Percentiles rank a stretch among this genome's conserved stretches.
These are phyloP conservation scores for Siniperca chuatsi DNA, from an alignment of 2,113 vertebrate species.

Conservation along the genomic window DNA sequence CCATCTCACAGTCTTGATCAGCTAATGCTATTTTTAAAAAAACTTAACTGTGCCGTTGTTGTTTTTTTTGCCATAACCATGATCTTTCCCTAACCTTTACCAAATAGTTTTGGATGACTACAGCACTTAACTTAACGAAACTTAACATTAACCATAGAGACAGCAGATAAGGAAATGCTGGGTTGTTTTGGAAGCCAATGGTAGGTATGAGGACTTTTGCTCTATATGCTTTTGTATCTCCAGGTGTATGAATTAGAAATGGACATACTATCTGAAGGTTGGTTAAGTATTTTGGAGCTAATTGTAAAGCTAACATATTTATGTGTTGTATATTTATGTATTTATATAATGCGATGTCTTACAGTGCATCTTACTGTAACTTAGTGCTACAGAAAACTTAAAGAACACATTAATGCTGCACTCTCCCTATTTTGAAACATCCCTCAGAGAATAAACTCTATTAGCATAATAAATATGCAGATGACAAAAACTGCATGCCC, in stretches of 20 bases:
- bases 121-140: too few species aligned
- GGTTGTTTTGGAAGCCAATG: too few species aligned
- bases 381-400: slow-evolving; percentile 25
- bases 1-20: too few species aligned
- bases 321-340: too few species aligned
- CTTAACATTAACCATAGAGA: background rate
- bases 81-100: too few species aligned
- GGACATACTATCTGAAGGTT: too few species aligned
- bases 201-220: too few species aligned
- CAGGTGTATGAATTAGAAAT: background rate
- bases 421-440: background rate
- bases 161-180: background rate
- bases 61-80: too few species aligned
- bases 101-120: background rate
- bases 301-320: background rate
- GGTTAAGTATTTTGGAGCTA: background rate
- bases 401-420: slow-evolving; percentile 8
- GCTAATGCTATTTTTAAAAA: too few species aligned
- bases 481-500: slow-evolving; percentile 16
- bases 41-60: too few species aligned
- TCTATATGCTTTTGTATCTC: background rate
- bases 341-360: background rate
- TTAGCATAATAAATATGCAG: slow-evolving; percentile 30
- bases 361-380: background rate
- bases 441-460: slow-evolving; percentile 37